Conservation (phyloP, 2,113 vertebrate species). For the Hepsetus odoe region DNA sequence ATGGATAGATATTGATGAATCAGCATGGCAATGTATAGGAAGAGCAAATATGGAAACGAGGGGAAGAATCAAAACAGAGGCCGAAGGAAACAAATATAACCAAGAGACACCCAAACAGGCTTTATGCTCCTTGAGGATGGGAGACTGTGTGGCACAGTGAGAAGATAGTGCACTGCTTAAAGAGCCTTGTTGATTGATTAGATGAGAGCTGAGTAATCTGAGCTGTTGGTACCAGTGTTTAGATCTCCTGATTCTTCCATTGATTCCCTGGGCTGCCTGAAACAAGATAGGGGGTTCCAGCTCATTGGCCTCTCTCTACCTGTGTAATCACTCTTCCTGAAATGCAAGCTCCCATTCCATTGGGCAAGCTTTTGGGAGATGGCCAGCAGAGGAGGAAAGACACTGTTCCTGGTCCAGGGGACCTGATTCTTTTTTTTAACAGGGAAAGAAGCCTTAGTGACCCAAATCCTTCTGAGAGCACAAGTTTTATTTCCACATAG, state of each 20-base stretch:
- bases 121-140: conserved; percentile 6
- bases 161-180: background rate
- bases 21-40: background rate
- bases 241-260: conserved; percentile 33
- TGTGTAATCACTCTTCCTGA: conserved; percentile 49
- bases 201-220: conserved; percentile 43
- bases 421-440: conserved; percentile 22
- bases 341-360: conserved; percentile 20
- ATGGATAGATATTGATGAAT: background rate
- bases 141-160: background rate
- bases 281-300: conserved; percentile 50
- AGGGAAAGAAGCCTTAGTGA: conserved; percentile 7
- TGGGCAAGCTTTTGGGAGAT: conserved; percentile 9
- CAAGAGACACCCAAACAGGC: background rate
- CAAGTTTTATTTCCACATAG: background rate
- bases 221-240: conserved; percentile 31
- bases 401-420: background rate
- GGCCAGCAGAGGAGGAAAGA: conserved; percentile 14
- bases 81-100: background rate
- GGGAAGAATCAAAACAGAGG: background rate
- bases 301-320: conserved; percentile 44
- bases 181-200: conserved; percentile 41
- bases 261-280: conserved; percentile 48
- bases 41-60: background rate
- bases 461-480: background rate